Evolutionary conservation across 2,888 invertebrate genomes (phyloP), one percentile per base, ranked within the genome.

Genomic region (Trachelus stipa): DNA sequence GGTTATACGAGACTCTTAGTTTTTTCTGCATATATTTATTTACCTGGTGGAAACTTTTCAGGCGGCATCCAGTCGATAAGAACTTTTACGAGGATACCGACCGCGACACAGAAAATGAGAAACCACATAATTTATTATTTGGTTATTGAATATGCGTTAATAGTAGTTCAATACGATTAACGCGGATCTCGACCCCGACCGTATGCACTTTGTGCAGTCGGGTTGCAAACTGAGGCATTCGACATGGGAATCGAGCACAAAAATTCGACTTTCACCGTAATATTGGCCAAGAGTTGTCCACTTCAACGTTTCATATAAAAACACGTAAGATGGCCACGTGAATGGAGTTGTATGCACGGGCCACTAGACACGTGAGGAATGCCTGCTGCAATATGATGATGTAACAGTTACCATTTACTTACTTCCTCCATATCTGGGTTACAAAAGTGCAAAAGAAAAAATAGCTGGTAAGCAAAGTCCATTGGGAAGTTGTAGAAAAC

Each of bases 31-130:
- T 6, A 68, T 2, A 37, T 74, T 71, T 37, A 3, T 69, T 81
- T 85, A 90, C 89, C 89, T 80, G 89, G 90, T 11, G 90, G 90
- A 83, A 87, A 88, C 33, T 81, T 82, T 75, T 80, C 81, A 12
- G 78, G 79, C 74, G 81, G 81, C 12, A 78, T 81, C 76, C 82
- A 82, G 37, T 84, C 81, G 9, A 82, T 73, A 0, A 85, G 73
- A 23, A 85, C 73, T 81, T 86, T 88, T 4, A 86, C 73, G 11
- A 83, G 37, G 31, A 86, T 71, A 35, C 85, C 56, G 73, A 83
- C 69, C 0, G 80, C 31, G 15, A 87, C 78, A 34, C 83, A 82
- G 12, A 83, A 76, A 34, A 87, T 68, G 23, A 84, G 80, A 23
- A 87, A 71, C 88, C 88, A 89, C 90, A 89, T 88, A 76, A 77